Evolutionary conservation across 2,888 invertebrate genomes (phyloP), one percentile per base, ranked within the genome.

Genomic region (Spatulosminthurus flaviceps): DNA sequence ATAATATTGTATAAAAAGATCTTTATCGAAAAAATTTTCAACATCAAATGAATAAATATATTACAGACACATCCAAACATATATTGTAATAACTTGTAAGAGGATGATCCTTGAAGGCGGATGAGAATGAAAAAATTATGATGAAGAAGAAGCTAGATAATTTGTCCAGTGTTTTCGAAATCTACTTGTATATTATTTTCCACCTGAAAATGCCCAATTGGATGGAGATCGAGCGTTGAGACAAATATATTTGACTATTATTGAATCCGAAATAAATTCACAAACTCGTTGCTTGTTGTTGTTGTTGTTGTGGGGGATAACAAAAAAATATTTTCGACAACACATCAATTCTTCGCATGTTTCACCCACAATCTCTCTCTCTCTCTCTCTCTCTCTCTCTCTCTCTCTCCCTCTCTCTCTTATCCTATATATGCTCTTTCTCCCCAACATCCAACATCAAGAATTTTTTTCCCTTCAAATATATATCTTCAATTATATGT

Each of bases 281-380:
- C 34, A 76, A 64, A 76, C 75, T 34, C 28, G 75, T 66, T 76
- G 66, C 75, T 76, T 76, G 66, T 72, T 72, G 72, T 76, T 76
- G 75, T 76, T 76, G 75, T 66, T n/a, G n/a, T n/a, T n/a, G n/a
- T n/a, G n/a, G 61, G 75, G 61, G 75, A 66, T 60, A n/a, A 74
- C 61, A 64, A 60, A 73, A 73, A 28, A 21, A 60, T 64, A 22
- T 64, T 29, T 34, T 70, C 26, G 19, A 67, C 28, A 67, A 24
- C 26, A 34, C 34, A 26, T 24, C 34, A 70, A 34, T 70, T 28
- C 21, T 51, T 51, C 19, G 51, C 51, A 51, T 51, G 4, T 9
- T 34, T 34, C 34, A 7, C 34, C 9, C 34, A 7, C 34, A 34
- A 4, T 34, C 34, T 34, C 34, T 34, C 34, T 34, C 9, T 9